Evolutionary conservation across 2,888 invertebrate species (phyloP).

Genomic region (Digitonthophagus gazella): DNA sequence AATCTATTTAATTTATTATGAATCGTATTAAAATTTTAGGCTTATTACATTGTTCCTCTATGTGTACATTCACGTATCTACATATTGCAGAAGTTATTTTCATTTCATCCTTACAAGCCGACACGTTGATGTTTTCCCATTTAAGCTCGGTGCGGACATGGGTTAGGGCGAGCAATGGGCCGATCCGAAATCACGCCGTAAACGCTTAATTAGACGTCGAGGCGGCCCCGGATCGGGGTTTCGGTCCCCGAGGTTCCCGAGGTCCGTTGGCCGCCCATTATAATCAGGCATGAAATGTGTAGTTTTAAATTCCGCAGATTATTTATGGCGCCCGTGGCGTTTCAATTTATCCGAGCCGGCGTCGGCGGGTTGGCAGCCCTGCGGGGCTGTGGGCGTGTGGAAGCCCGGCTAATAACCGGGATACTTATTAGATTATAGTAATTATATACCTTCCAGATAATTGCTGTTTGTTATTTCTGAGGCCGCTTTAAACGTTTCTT

Average conservation of each 20-base stretch:
- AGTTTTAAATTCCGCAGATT: constrained; percentile 49
- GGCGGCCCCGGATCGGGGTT: neutral
- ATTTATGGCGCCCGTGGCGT: constrained; percentile 50
- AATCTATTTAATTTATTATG: too few species aligned
- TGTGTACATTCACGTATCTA: too few species aligned
- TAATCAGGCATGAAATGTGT: constrained; percentile 47
- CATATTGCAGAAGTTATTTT: too few species aligned
- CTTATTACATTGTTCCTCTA: too few species aligned
- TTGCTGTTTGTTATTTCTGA: constrained; percentile 25
- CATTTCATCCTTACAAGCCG: too few species aligned
- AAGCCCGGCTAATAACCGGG: constrained; percentile 45
- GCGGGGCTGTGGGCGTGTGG: constrained; percentile 47
- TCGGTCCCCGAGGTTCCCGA: neutral
- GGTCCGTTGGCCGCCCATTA: constrained; percentile 36
- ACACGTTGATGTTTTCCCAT: neutral
- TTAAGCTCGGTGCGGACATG: neutral
- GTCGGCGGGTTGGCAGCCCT: constrained; percentile 29
- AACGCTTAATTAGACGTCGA: constrained; percentile 13
- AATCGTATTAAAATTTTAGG: too few species aligned
- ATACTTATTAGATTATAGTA: constrained; percentile 50
- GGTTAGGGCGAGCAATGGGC: neutral
- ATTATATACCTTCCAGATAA: constrained; percentile 39
- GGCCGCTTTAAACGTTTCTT: neutral
- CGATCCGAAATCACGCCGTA: constrained; percentile 10
- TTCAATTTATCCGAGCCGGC: constrained; percentile 45